Evolutionary conservation across 2,797 vertebrate species (phyloP).

Genomic region (Hipposideros larvatus): DNA sequence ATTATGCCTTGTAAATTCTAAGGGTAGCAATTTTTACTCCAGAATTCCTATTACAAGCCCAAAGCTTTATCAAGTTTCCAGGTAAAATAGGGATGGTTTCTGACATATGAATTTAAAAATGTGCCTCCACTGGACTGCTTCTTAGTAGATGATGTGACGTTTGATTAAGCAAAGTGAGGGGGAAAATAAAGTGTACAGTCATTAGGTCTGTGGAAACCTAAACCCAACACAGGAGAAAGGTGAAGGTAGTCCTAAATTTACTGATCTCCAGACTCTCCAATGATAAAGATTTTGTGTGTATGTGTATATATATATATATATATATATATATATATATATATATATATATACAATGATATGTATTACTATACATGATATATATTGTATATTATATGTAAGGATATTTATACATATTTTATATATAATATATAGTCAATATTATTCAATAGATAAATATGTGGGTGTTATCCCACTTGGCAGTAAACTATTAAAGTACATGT

Average conservation of each 20-base stretch:
- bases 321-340: background rate
- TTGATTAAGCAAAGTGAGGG: background rate
- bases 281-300: background rate
- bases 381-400: background rate
- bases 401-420: too few species aligned
- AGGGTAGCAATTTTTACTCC: background rate
- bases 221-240: background rate
- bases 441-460: background rate
- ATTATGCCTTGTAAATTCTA: background rate
- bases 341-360: background rate
- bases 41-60: background rate
- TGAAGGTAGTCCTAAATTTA: background rate
- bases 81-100: background rate
- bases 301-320: background rate
- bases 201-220: background rate
- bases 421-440: background rate
- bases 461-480: background rate
- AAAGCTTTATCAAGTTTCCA: background rate
- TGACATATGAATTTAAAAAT: background rate
- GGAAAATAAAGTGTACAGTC: background rate
- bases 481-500: background rate
- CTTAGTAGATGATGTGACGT: background rate
- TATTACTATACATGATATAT: background rate
- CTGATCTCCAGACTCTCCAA: background rate
- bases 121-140: background rate